These are phyloP conservation scores for Calypte anna DNA, from an alignment of 2,113 vertebrate species.

Conservation along the genomic window DNA sequence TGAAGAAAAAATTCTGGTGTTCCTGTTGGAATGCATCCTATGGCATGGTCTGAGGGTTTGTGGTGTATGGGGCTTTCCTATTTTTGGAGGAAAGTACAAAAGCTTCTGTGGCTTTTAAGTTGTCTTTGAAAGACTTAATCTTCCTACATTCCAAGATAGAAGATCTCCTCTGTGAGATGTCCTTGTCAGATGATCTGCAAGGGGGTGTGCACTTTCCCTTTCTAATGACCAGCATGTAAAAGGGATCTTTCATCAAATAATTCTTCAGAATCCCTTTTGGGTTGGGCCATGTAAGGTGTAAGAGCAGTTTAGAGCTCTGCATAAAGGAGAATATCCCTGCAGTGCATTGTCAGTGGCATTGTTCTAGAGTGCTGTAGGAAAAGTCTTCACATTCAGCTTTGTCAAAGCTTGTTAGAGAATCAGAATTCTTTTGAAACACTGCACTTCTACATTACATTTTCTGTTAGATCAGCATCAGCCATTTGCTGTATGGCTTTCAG, in stretches of 20 bases:
- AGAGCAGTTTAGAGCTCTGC: neutral
- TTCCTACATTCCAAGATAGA: neutral
- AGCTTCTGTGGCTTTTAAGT: neutral
- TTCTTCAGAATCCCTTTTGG: neutral
- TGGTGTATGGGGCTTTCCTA: neutral
- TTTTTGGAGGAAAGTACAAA: neutral
- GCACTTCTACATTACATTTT: neutral
- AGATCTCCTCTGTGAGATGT: neutral
- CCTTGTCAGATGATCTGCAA: neutral
- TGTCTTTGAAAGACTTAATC: neutral
- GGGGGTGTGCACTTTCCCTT: neutral
- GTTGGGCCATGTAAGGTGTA: neutral
- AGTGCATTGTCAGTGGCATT: neutral
- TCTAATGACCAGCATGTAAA: neutral
- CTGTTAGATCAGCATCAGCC: neutral
- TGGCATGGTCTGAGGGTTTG: neutral
- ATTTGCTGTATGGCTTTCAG: neutral
- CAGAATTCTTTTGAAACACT: neutral
- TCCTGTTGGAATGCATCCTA: neutral
- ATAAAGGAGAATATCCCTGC: neutral
- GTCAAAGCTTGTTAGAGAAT: neutral
- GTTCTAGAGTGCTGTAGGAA: neutral
- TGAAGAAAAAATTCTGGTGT: rapidly evolving
- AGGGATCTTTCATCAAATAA: neutral
- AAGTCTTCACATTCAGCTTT: neutral